phyloP scores from a whole-genome alignment of 2,888 invertebrate species.

The Globia sparganii region DNA sequence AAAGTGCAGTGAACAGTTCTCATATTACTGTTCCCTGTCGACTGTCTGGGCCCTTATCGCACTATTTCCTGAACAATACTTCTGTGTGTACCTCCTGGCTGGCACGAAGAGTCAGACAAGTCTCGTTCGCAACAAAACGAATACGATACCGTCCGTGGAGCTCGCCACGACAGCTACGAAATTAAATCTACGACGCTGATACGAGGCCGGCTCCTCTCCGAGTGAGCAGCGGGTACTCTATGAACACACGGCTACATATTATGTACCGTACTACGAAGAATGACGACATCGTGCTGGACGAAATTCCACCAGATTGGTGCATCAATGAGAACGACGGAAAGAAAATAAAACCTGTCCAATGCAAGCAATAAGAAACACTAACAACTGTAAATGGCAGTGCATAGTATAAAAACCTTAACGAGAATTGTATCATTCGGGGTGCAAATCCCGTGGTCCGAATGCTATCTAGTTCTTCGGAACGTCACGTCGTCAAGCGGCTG shows the following conservation, averaged over 20 bases:
- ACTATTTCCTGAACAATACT: neutral
- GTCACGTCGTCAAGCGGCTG: too few relatives aligned
- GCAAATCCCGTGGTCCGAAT: neutral
- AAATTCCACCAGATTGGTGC: neutral
- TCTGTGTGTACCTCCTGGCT: constrained; percentile 1
- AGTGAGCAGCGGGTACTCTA: neutral
- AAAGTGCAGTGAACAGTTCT: neutral
- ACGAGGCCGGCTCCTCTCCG: neutral
- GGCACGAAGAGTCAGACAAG: constrained; percentile 3
- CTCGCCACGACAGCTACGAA: constrained; percentile 21
- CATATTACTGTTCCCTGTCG: neutral
- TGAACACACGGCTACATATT: neutral
- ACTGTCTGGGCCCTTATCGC: neutral
- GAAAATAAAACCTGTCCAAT: neutral
- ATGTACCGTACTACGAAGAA: neutral
- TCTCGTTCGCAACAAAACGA: constrained; percentile 4
- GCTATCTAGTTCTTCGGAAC: too few relatives aligned
- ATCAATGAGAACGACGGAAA: neutral
- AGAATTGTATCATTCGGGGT: neutral
- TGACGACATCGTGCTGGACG: neutral
- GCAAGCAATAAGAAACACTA: neutral
- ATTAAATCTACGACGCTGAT: constrained; percentile 42
- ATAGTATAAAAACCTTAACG: neutral
- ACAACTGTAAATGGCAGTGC: too few relatives aligned
- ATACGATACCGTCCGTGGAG: neutral